phyloP scores from a whole-genome alignment of 2,797 vertebrate species.

The Acipenser transmontanus region DNA sequence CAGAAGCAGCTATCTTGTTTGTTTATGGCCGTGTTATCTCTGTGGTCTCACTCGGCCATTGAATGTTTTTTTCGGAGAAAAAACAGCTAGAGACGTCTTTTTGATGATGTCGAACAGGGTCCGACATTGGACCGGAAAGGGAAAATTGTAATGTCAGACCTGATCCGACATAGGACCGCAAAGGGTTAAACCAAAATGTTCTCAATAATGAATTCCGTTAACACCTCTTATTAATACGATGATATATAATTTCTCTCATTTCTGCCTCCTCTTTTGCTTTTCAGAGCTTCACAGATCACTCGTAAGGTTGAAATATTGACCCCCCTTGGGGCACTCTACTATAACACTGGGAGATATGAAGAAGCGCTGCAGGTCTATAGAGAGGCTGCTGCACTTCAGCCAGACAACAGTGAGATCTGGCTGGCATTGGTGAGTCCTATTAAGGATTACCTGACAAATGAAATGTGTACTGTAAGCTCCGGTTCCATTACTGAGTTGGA shows the following conservation, averaged over 20 bases:
- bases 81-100: no score
- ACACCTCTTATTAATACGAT: not conserved
- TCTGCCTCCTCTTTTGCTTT: constrained; percentile 16
- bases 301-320: constrained; percentile 79
- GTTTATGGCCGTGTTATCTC: no score
- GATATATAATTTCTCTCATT: not conserved
- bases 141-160: no score
- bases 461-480: not conserved
- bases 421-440: constrained; percentile 76
- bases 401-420: constrained; percentile 72
- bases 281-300: constrained; percentile 79
- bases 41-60: no score
- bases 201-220: not conserved
- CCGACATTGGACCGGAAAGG: no score
- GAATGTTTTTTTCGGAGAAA: no score
- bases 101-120: no score
- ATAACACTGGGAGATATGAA: constrained; percentile 86
- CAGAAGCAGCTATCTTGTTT: no score
- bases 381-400: constrained; percentile 73
- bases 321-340: constrained; percentile 86
- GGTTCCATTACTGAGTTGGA: no score
- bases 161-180: no score
- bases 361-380: constrained; percentile 82
- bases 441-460: no score
- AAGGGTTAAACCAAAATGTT: not conserved